These are phyloP conservation scores for Sarcophaga carnaria DNA, from an alignment of 2,888 invertebrate genomes.

Conservation along the genomic window DNA sequence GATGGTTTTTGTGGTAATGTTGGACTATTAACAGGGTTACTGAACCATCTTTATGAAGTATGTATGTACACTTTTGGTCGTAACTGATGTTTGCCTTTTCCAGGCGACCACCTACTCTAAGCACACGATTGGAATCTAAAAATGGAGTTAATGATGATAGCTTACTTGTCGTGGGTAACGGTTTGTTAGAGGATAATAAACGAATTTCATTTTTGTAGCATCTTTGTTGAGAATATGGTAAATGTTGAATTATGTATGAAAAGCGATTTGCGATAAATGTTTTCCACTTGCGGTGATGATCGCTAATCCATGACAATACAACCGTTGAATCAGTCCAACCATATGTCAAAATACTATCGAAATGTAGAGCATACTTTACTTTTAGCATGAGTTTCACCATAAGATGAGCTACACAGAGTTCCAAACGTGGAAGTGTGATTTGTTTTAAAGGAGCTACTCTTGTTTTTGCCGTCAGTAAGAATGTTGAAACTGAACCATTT, in stretches of 20 bases:
- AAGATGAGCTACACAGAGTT: conserved; percentile 52
- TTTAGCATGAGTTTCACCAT: conserved; percentile 50
- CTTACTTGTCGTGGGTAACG: conserved; percentile 57
- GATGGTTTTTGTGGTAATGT: conserved; percentile 22
- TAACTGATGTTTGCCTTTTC: conserved; percentile 63
- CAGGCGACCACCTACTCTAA: conserved; percentile 67
- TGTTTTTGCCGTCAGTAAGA: conserved; percentile 40
- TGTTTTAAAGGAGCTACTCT: conserved; percentile 47
- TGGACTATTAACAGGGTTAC: not conserved
- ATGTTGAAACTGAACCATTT: conserved; percentile 27
- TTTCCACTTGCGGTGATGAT: conserved; percentile 61
- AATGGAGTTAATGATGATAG: conserved; percentile 62
- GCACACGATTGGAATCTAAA: conserved; percentile 54
- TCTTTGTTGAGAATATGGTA: conserved; percentile 27
- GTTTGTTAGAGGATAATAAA: not conserved
- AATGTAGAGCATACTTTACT: conserved; percentile 18
- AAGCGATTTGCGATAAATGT: conserved; percentile 56
- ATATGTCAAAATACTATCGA: conserved; percentile 8
- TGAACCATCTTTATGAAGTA: conserved; percentile 20
- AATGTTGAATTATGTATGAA: conserved; percentile 42
- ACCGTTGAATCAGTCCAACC: conserved; percentile 57
- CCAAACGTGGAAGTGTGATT: conserved; percentile 49
- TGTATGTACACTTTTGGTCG: conserved; percentile 61
- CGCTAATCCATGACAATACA: conserved; percentile 51
- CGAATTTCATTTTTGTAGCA: conserved; percentile 12